Evolutionary conservation across 1,140 invertebrate species (phyloP).

Genomic region (Drosophila lacteicornis): DNA sequence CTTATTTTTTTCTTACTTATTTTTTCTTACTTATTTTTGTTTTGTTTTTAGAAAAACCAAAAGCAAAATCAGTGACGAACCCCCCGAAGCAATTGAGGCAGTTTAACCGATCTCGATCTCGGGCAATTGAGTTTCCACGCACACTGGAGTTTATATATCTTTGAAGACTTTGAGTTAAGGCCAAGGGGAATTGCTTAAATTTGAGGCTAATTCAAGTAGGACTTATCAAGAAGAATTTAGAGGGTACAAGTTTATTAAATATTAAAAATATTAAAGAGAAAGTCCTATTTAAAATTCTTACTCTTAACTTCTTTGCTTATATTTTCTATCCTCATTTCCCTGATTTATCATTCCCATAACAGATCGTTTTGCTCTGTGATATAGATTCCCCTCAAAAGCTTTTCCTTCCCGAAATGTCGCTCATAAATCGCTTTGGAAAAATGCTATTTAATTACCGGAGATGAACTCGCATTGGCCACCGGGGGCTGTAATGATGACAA

Average conservation of each 20-base stretch:
- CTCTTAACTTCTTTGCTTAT: background rate
- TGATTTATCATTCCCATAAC: constrained; percentile 21
- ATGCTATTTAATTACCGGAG: constrained; percentile 64
- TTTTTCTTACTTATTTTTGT: constrained; percentile 34
- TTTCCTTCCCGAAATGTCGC: background rate
- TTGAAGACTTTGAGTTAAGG: constrained; percentile 5
- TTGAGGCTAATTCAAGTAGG: constrained; percentile 29
- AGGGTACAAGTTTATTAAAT: background rate
- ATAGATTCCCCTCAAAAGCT: constrained; percentile 5
- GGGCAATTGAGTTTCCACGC: constrained; percentile 63
- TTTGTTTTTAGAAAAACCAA: constrained; percentile 32
- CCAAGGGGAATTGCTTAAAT: constrained; percentile 24
- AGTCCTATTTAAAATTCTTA: no score
- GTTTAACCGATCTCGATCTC: constrained; percentile 40
- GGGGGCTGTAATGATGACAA: constrained; percentile 58
- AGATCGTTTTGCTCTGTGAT: background rate
- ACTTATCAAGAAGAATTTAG: background rate
- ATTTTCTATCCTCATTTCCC: constrained; percentile 1
- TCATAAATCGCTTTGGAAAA: constrained; percentile 41
- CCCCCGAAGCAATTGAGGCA: constrained; percentile 50
- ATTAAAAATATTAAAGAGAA: background rate
- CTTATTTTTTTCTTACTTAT: constrained; percentile 6
- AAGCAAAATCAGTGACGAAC: constrained; percentile 38
- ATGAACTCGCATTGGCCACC: constrained; percentile 38
- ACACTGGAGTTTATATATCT: constrained; percentile 32